Base-by-base conservation (phyloP, 2,888 invertebrate genomes). In the Trichogramma evanescens region DNA sequence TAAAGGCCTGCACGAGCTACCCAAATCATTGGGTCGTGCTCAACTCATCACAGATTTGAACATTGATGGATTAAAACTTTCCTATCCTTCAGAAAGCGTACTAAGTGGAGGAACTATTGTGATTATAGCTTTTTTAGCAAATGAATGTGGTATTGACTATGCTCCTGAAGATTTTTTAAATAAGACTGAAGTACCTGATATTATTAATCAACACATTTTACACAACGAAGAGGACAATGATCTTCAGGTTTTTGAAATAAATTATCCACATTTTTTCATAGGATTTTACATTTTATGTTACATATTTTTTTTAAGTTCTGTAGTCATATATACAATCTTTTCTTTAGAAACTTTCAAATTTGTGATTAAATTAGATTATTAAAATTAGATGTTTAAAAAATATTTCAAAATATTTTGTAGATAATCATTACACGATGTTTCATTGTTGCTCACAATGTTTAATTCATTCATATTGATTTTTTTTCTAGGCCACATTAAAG, bases 11-110 rank as follows among this genome's bases (percentile, higher is more conserved):
- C 81, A 79, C 67, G 78, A 79, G 69, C 77, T 90, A 58, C 89
- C 89, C 65, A 81, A 82, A 66, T 84, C 86, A 66, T 71, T 91
- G 65, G 86, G 88, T 70, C 82, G 84, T 66, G 84, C 85, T 66
- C 82, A 81, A 69, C 83, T 83, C 71, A 78, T 93, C 65, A 78
- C 79, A 63, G 79, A 80, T 53, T 79, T 93, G 67, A 80, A 84
- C 65, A 71, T 89, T 61, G 87, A 90, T 78, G 77, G 77, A 64
- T 80, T 83, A 56, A 79, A 82, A 50, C 84, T 89, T 74, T 74
- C 77, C 55, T 88, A 86, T 78, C 92, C 92, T 61, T 83, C 88
- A 7, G 65, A 75, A 69, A 83, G 86, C 63, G 79, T 90, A 64
- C 78, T 83, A 48, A 70, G 72, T 54, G 79, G 82, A 66, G 88